Evolutionary conservation across 2,888 invertebrate genomes (phyloP).

Genomic region (Drosophila mettleri): DNA sequence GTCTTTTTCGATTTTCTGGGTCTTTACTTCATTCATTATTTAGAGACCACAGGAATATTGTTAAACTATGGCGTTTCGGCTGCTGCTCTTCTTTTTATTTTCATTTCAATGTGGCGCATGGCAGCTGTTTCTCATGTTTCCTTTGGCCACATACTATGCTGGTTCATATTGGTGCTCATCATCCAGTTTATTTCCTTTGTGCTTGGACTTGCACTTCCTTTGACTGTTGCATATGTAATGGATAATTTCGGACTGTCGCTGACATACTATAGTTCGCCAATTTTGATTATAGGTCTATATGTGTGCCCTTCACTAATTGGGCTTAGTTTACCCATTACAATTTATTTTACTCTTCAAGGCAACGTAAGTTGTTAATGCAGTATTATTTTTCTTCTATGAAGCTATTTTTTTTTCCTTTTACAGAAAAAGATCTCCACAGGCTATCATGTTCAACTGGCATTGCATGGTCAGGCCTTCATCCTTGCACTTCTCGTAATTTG

Average conservation of each 20-base stretch:
- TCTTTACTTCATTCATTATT: conserved; percentile 88
- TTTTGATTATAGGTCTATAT: conserved; percentile 85
- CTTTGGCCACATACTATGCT: conserved; percentile 49
- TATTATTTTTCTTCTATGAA: background rate
- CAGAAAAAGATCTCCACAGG: conserved; percentile 70
- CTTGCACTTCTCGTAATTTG: conserved; percentile 65
- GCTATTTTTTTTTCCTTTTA: background rate
- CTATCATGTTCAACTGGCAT: conserved; percentile 76
- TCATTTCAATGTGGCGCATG: conserved; percentile 74
- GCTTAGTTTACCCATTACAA: conserved; percentile 72
- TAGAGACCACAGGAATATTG: conserved; percentile 84
- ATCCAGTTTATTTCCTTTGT: conserved; percentile 67
- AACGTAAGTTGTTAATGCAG: conserved; percentile 60
- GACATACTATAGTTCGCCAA: conserved; percentile 87
- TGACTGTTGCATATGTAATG: conserved; percentile 82
- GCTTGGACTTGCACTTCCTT: conserved; percentile 77
- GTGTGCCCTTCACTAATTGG: conserved; percentile 82
- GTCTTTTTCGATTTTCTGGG: conserved; percentile 92
- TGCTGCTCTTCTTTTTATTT: conserved; percentile 76
- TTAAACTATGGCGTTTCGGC: conserved; percentile 82
- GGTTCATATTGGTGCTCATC: conserved; percentile 40
- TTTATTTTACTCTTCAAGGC: conserved; percentile 71
- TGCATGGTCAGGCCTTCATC: conserved; percentile 81
- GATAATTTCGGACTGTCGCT: conserved; percentile 85
- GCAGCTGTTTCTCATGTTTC: conserved; percentile 50